phyloP scores from a whole-genome alignment of 2,113 vertebrate genomes.

The Sapajus apella region DNA sequence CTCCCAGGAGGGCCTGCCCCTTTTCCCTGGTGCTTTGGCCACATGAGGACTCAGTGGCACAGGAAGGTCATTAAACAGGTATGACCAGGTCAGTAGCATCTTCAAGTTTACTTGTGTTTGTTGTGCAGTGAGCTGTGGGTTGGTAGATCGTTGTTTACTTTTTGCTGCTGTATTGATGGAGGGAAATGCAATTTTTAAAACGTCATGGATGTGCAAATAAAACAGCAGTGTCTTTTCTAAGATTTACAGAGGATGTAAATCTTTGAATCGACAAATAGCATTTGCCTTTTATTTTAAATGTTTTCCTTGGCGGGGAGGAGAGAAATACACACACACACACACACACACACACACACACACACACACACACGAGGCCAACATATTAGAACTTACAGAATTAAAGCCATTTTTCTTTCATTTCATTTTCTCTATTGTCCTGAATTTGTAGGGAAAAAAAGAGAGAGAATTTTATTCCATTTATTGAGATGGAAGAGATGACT shows the following conservation, averaged over 20 bases:
- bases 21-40: not conserved
- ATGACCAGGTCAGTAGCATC: constrained; percentile 83
- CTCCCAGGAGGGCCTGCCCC: not conserved
- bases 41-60: not conserved
- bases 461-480: not conserved
- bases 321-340: not conserved
- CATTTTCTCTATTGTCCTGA: not conserved
- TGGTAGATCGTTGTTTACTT: not conserved
- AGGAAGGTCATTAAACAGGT: constrained; percentile 55
- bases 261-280: not conserved
- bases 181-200: not conserved
- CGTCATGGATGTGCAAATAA: not conserved
- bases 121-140: not conserved
- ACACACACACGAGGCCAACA: not conserved
- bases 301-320: not conserved
- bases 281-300: not conserved
- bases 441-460: not conserved
- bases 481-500: not conserved
- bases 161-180: not conserved
- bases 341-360: not conserved
- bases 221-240: not conserved
- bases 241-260: not conserved
- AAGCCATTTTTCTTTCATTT: not conserved
- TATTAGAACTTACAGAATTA: not conserved
- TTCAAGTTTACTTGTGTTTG: constrained; percentile 13